Percentiles rank a stretch among this genome's conserved stretches.
Evolutionary conservation across 2,113 vertebrate genomes (phyloP).

Genomic region (Boulengeromyrus knoepffleri): DNA sequence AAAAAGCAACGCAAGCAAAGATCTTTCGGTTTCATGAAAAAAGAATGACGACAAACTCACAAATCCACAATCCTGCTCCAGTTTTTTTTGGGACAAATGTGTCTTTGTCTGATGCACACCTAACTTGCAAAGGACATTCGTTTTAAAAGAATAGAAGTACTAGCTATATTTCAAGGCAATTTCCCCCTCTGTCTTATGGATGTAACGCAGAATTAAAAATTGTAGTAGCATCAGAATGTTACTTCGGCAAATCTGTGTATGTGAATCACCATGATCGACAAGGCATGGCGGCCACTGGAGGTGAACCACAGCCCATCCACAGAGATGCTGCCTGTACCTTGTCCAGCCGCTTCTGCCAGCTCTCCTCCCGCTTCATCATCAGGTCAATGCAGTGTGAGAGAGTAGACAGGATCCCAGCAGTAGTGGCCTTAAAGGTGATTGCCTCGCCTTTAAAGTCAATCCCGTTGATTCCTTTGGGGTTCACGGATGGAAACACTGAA

Average conservation of each 20-base stretch:
- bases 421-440: conserved; percentile 98
- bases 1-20: not conserved
- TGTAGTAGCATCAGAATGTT: not conserved
- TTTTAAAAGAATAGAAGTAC: not conserved
- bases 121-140: not conserved
- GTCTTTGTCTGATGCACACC: not conserved
- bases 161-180: not conserved
- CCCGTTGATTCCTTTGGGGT: conserved; percentile 82
- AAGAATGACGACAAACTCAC: not conserved
- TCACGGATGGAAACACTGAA: conserved; percentile 77
- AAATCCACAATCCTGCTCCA: not conserved
- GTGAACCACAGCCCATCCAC: not conserved
- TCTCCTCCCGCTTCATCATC: conserved; percentile 93
- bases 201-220: not conserved
- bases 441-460: conserved; percentile 99
- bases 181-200: not conserved
- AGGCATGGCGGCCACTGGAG: not conserved
- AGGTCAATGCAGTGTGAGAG: conserved; percentile 95
- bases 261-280: not conserved
- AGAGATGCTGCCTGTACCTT: conserved; percentile 64
- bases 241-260: not conserved
- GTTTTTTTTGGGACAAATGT: not conserved
- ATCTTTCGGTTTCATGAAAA: not conserved
- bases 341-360: conserved; percentile 92
- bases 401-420: conserved; percentile 91